Conservation (phyloP, 2,113 vertebrate genomes). For the Poecilia latipinna region DNA sequence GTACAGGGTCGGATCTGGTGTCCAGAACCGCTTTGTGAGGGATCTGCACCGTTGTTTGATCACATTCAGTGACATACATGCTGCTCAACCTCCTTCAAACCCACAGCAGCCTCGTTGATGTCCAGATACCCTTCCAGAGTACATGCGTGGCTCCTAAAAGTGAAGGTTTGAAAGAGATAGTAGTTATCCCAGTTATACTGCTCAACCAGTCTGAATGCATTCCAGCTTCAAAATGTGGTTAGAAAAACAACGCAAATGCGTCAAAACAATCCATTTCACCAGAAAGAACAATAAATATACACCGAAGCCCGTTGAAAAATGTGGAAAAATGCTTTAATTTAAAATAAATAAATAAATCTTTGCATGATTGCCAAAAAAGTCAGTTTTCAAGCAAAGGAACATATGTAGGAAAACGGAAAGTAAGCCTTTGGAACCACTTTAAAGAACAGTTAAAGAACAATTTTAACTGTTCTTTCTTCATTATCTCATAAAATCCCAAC, state of each 20-base stretch:
- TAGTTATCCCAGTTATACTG: background rate
- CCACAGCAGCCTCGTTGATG: no score
- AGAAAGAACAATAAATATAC: background rate
- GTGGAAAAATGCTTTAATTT: no score
- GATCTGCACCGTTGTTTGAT: background rate
- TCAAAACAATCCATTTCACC: background rate
- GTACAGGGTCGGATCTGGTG: background rate
- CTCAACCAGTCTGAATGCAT: background rate
- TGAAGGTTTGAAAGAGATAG: background rate
- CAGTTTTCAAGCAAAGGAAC: no score
- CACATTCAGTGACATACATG: no score
- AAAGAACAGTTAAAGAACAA: no score
- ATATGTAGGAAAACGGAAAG: no score
- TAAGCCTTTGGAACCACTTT: background rate
- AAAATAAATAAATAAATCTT: no score
- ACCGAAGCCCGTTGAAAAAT: background rate
- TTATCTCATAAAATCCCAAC: background rate
- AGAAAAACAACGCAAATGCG: background rate
- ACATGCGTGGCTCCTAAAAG: background rate
- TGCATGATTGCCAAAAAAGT: no score
- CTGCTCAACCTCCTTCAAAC: no score
- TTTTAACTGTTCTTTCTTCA: background rate
- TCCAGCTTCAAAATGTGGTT: background rate
- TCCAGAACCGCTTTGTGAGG: background rate
- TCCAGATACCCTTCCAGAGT: background rate